Base-by-base conservation (phyloP, 1,140 invertebrate genomes). In the Aleiodes sp. region DNA sequence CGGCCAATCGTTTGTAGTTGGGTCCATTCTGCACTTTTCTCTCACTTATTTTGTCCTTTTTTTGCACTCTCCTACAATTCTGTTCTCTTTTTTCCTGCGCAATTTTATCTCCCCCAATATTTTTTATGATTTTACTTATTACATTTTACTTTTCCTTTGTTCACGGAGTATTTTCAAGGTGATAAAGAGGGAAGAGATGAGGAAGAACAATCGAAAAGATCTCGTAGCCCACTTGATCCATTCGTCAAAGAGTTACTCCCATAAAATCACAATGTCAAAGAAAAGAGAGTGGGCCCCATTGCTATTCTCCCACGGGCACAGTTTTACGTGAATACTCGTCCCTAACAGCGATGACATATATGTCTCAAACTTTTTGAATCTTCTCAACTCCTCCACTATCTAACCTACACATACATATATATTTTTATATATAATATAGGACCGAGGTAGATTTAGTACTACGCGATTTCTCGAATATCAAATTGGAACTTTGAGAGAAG, bases 381-480 rank as follows among this genome's bases (percentile, higher is more conserved):
- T 64, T n/a, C 39, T n/a, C 57, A 24, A 56, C 39, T 57, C 33
- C 16, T 33, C 60, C 62, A 19, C 3, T 24, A 41, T 67, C 19
- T 26, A 41, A 24, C 28, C 46, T 33, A 43, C 65, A 56, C 21
- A 35, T 63, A 9, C 59, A 60, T 16, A 9, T 52, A 41, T 21
- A 14, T 19, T 52, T 70, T 37, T 43, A 31, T 43, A 61, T 35
- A 31, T 63, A 39, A 8, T 52, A 41, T 33, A 35, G 46, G 16
- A 35, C 37, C 14, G 12, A 12, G 19, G 43, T 29, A 60, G 19
- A 46, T 46, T 60, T 46, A 46, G 39, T 2, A 21, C 4, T 29
- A 24, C 37, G 57, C 31, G 70, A 68, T 31, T 67, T 59, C 29
- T 19, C 12, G 65, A 71, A 71, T 71, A 71, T 68, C 21, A 71